A percentile compares a stretch with the other conserved stretches of the same genome.
phyloP scores from a whole-genome alignment of 2,113 vertebrate species.

The Amazona vittata region DNA sequence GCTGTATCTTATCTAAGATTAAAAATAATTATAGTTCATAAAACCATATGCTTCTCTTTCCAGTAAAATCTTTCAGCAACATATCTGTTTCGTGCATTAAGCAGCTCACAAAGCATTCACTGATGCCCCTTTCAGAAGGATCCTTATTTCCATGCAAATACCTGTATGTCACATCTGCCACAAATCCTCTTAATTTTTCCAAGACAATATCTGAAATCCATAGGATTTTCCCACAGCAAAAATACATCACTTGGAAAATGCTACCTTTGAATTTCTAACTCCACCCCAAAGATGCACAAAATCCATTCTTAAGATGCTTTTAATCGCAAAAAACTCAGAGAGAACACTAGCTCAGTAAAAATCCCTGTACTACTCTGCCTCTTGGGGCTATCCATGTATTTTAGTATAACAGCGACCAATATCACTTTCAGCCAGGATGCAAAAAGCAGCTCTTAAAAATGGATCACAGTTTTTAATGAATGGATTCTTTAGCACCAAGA shows the following conservation, averaged over 20 bases:
- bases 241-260: neutral
- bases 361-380: neutral
- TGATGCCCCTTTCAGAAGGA: neutral
- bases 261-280: neutral
- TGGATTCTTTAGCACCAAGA: neutral
- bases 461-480: constrained; percentile 7
- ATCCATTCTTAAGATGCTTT: neutral
- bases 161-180: neutral
- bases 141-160: neutral
- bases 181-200: neutral
- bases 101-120: neutral
- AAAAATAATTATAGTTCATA: neutral
- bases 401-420: neutral
- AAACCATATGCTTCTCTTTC: neutral
- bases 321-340: neutral
- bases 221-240: neutral
- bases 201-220: neutral
- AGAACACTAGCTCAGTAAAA: neutral
- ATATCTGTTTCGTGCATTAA: neutral
- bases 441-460: neutral
- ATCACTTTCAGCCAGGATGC: neutral
- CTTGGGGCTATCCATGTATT: neutral
- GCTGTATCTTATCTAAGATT: neutral
- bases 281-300: neutral
- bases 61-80: neutral